phyloP scores from a whole-genome alignment of 2,797 vertebrate species.

The Phalloptychus januarius region DNA sequence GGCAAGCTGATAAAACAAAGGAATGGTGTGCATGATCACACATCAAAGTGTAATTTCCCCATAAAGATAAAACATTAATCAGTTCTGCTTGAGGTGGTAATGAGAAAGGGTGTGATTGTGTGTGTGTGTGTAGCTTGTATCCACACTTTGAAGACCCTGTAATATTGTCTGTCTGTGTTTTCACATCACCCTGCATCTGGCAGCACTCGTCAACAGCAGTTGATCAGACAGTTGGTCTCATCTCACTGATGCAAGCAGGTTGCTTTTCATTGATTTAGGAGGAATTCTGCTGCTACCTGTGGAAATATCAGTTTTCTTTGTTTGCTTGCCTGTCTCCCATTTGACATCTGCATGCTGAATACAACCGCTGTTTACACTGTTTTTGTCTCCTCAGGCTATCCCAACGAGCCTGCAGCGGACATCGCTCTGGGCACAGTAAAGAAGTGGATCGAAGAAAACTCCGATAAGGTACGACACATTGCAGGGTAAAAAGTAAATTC shows the following conservation, averaged over 20 bases:
- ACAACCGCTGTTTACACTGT: slow-evolving; percentile 48
- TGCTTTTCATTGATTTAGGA: slow-evolving; percentile 59
- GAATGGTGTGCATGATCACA: slow-evolving; percentile 41
- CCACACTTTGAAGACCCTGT: slow-evolving; percentile 13
- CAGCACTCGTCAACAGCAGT: slow-evolving; percentile 36
- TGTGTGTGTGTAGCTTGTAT: slow-evolving; percentile 21
- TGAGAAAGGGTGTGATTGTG: slow-evolving; percentile 30
- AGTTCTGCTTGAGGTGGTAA: slow-evolving; percentile 44
- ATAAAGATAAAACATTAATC: slow-evolving; percentile 40
- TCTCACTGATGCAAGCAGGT: slow-evolving; percentile 41
- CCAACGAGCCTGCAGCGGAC: slow-evolving; percentile 93
- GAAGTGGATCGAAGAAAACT: slow-evolving; percentile 90
- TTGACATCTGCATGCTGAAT: slow-evolving; percentile 49
- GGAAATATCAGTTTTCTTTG: slow-evolving; percentile 40
- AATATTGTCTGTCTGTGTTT: slow-evolving; percentile 38
- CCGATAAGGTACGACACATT: slow-evolving; percentile 86
- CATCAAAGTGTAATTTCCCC: slow-evolving; percentile 35
- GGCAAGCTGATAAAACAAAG: slow-evolving; percentile 24
- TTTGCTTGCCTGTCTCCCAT: slow-evolving; percentile 33
- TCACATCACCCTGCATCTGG: slow-evolving; percentile 47
- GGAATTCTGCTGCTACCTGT: slow-evolving; percentile 48
- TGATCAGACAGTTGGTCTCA: slow-evolving; percentile 60
- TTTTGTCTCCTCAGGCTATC: slow-evolving; percentile 85
- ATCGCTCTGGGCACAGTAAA: slow-evolving; percentile 92
- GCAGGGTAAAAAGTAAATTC: slow-evolving; percentile 27